phyloP scores from a whole-genome alignment of 1,140 invertebrate genomes.

The Pentalonia nigronervosa region DNA sequence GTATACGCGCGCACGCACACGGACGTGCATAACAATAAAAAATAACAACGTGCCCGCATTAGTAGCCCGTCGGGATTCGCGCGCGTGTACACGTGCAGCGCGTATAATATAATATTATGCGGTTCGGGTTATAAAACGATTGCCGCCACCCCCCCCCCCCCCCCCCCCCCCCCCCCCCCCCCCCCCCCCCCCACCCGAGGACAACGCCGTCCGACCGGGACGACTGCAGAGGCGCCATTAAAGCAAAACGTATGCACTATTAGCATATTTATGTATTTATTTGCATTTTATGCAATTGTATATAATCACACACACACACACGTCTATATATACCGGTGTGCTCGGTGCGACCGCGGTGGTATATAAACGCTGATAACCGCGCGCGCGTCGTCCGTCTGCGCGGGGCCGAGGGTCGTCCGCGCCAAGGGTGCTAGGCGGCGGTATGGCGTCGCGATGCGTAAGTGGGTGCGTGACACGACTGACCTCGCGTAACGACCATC shows the following conservation, averaged over 20 bases:
- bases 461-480: constrained; percentile 53
- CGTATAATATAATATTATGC: not conserved
- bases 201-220: not conserved
- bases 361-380: no score
- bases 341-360: no score
- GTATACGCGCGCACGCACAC: no score
- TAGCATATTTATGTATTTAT: no score
- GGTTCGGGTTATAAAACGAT: constrained; percentile 19
- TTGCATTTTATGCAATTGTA: no score
- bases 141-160: no score
- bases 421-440: not conserved
- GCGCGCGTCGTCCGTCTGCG: not conserved
- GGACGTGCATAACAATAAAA: not conserved
- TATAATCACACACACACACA: no score
- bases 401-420: not conserved
- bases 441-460: constrained; percentile 26
- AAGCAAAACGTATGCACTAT: no score
- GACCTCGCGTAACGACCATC: constrained; percentile 55
- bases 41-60: no score
- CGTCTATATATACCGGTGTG: no score
- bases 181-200: no score
- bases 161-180: no score
- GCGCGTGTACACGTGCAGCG: not conserved
- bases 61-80: not conserved
- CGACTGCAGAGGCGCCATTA: not conserved